These are phyloP conservation scores for Piscicola geometra DNA, from an alignment of 2,888 invertebrate genomes.

Conservation along the genomic window DNA sequence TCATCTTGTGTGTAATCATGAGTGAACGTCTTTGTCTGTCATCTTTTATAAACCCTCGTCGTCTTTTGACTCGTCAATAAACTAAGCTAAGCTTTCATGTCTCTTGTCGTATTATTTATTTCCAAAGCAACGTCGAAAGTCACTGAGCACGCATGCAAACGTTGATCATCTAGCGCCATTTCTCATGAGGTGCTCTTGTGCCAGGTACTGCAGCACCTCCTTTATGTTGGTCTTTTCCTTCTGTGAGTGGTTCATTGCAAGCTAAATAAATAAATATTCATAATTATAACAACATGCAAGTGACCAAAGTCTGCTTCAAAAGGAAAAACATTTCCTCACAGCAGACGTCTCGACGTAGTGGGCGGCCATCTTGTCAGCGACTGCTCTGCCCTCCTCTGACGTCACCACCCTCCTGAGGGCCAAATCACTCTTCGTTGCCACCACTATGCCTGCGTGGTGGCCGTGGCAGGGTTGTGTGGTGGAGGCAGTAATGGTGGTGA, in stretches of 20 bases:
- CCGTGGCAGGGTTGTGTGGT: neutral
- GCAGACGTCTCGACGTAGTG: constrained; percentile 28
- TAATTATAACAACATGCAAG: constrained; percentile 1
- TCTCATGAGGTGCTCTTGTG: neutral
- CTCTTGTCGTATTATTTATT: no score
- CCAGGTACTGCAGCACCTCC: constrained; percentile 23
- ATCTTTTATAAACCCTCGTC: neutral
- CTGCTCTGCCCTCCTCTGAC: neutral
- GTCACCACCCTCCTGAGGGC: constrained; percentile 1
- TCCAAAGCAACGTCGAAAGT: no score
- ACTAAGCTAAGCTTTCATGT: neutral
- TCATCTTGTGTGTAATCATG: neutral
- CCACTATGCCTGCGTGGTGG: constrained; percentile 9
- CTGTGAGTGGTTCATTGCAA: constrained; percentile 5
- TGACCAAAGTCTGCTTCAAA: no score
- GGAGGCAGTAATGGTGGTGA: neutral
- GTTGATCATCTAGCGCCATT: constrained; percentile 1
- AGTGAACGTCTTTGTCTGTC: neutral
- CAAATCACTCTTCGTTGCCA: constrained; percentile 23
- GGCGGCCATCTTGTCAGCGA: neutral
- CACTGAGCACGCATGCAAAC: no score
- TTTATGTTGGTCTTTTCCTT: constrained; percentile 17
- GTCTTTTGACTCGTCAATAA: neutral
- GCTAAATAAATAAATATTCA: no score
- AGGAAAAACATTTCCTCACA: neutral